These are phyloP conservation scores for Rhagoletis zephyria DNA, from an alignment of 1,140 invertebrate species.

Conservation along the genomic window DNA sequence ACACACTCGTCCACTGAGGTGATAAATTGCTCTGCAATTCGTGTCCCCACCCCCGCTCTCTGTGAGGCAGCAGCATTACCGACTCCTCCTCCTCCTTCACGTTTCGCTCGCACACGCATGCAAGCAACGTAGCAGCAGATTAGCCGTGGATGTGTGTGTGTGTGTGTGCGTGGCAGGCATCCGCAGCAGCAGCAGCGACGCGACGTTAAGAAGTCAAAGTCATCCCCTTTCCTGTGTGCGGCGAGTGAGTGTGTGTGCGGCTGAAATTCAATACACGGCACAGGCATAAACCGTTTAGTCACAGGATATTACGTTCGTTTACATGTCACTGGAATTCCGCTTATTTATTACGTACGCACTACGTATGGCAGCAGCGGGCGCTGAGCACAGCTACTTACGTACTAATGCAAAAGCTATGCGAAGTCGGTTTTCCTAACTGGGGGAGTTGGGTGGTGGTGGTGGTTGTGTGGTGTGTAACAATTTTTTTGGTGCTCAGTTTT, in stretches of 20 bases:
- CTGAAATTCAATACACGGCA: slow-evolving; percentile 68
- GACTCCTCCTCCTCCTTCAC: neutral
- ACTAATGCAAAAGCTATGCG: slow-evolving; percentile 53
- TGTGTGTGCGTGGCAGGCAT: neutral
- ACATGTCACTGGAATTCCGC: slow-evolving; percentile 56
- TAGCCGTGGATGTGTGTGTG: neutral
- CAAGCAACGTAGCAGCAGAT: neutral
- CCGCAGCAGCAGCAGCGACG: neutral
- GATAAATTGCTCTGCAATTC: slow-evolving; percentile 37
- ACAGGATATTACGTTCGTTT: slow-evolving; percentile 73
- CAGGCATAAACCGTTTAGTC: slow-evolving; percentile 73
- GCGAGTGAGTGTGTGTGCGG: slow-evolving; percentile 61
- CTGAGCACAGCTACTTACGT: slow-evolving; percentile 74
- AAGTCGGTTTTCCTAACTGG: neutral
- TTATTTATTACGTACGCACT: slow-evolving; percentile 12
- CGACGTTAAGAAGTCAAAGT: slow-evolving; percentile 51
- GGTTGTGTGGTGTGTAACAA: neutral
- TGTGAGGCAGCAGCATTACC: neutral
- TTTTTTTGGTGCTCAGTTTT: neutral
- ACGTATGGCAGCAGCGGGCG: slow-evolving; percentile 68
- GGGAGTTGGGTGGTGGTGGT: no score
- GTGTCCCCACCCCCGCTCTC: neutral
- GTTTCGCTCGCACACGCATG: neutral
- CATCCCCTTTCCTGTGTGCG: slow-evolving; percentile 59
- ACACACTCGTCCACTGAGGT: slow-evolving; percentile 48